Evolutionary conservation across 2,888 invertebrate species (phyloP), one percentile per base, ranked within the genome.

Genomic region (Arctia plantaginis): DNA sequence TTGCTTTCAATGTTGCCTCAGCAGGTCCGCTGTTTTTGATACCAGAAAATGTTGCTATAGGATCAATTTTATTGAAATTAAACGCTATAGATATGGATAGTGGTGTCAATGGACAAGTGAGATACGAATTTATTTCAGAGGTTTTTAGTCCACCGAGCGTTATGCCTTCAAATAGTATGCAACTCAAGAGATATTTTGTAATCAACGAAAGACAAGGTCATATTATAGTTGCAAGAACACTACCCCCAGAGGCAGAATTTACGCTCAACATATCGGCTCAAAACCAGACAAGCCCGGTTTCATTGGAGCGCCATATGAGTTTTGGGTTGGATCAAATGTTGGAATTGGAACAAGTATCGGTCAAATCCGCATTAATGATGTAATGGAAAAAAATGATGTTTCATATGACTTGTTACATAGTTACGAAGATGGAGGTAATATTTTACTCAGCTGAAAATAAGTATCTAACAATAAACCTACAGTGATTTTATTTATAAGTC

Each of bases 311-410:
- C 98, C 98, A 0, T 98, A 98, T 85, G 98, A 98, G 87, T 98
- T 98, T 90, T 98, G 98, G 98, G 98, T 98, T 47, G 98, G 98
- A 0, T 97, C 97, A n/a, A 98, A 97, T 86, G 98, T 98, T 10
- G 97, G 97, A 0, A 96, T 98, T 78, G 98, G 98, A 15, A 98
- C 98, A 0, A 98, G 98, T 82, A 97, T 98, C 65, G 98, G 98
- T 0, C 98, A 98, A 93, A 97, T 98, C 70, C 96, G 98, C 78
- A 97, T 98, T 1, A 97, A 97, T 44, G 97, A 98, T 73, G 97
- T 97, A 7, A 96, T 97, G 84, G 97, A 97, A 73, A 97, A 96
- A 70, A 96, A 96, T 78, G 97, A 96, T 69, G 96, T 97, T 1
- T 96, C 98, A 80, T 98, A 98, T 88, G 98, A 98, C 91, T 94